A percentile compares a stretch with the other conserved stretches of the same genome.
Evolutionary conservation across 2,888 invertebrate genomes (phyloP).

Genomic region (Eupithecia subumbrata): DNA sequence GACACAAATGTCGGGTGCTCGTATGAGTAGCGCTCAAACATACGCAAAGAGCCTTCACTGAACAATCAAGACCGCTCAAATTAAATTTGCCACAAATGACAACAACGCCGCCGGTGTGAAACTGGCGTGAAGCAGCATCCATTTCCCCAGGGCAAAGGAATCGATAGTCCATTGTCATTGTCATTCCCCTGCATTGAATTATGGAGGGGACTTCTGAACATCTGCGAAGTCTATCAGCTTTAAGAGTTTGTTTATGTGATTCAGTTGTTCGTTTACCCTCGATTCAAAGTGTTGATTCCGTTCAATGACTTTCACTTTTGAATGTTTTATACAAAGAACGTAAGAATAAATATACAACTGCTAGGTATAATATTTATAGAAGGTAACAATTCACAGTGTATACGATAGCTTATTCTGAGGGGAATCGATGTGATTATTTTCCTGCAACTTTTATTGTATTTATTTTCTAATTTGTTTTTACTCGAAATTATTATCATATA

Average conservation of each 20-base stretch:
- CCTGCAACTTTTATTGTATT: background rate
- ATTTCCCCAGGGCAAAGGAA: conserved; percentile 48
- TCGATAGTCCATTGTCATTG: conserved; percentile 75
- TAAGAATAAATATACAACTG: background rate
- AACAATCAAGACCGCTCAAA: conserved; percentile 9
- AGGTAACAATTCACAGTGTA: background rate
- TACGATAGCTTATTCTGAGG: background rate
- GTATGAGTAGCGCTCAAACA: background rate
- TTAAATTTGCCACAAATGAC: conserved; percentile 25
- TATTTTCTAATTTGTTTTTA: background rate
- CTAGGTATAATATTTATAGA: background rate
- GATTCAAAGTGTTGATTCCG: conserved; percentile 20
- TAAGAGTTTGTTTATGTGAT: conserved; percentile 73
- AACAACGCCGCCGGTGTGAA: conserved; percentile 29
- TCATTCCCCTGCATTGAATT: conserved; percentile 70
- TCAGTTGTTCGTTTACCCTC: conserved; percentile 32
- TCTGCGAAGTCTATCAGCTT: conserved; percentile 71
- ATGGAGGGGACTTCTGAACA: conserved; percentile 71
- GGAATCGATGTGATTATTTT: background rate
- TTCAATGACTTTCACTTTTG: conserved; percentile 16
- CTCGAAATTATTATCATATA: background rate
- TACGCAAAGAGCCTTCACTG: background rate
- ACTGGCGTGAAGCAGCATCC: conserved; percentile 26
- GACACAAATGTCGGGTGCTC: background rate
- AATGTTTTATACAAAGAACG: background rate